Conservation (phyloP, 2,888 invertebrate species). For the Drosophila planitibia region DNA sequence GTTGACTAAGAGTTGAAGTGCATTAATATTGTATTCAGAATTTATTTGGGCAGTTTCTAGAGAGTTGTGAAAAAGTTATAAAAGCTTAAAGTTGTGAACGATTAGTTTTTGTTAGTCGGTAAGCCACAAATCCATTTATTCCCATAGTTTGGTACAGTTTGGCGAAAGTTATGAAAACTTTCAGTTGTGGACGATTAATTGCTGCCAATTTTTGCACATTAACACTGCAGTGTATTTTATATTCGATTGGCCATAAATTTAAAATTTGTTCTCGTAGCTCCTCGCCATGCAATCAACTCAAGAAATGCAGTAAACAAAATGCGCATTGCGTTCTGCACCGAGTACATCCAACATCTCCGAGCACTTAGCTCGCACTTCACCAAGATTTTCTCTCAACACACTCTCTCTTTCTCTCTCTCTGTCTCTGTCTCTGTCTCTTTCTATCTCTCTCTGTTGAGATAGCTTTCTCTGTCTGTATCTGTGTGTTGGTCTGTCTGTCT, state of each 20-base stretch:
- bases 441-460: not conserved
- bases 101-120: not conserved
- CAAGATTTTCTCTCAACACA: not conserved
- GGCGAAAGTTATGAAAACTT: not conserved
- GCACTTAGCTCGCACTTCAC: constrained; percentile 35
- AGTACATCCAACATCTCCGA: constrained; percentile 39
- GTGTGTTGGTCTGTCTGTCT: constrained; percentile 5
- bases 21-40: not conserved
- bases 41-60: not conserved
- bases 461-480: not conserved
- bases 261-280: not conserved
- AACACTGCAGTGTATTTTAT: not conserved
- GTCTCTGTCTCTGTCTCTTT: not conserved
- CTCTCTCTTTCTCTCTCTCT: not conserved
- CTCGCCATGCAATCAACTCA: not conserved
- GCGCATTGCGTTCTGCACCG: constrained; percentile 30
- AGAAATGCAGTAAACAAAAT: constrained; percentile 42
- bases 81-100: accelerated
- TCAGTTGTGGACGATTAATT: not conserved
- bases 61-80: not conserved
- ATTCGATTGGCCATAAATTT: not conserved
- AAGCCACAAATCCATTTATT: not conserved
- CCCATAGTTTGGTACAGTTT: not conserved
- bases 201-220: not conserved
- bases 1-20: not conserved